phyloP scores from a whole-genome alignment of 2,113 vertebrate species.

The Poeciliopsis retropinna region DNA sequence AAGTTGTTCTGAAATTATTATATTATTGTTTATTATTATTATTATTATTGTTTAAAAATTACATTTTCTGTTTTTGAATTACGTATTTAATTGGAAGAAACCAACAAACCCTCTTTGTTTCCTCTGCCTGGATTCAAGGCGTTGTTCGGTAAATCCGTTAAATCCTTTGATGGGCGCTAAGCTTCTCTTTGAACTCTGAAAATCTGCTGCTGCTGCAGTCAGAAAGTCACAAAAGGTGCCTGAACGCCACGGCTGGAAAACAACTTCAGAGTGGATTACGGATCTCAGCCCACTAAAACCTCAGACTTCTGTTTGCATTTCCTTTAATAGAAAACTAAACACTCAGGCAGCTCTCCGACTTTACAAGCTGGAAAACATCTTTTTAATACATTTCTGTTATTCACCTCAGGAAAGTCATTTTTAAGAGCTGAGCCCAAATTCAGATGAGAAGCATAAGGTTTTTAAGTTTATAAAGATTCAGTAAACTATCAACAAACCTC shows the following conservation, averaged over 20 bases:
- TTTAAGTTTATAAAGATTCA: neutral
- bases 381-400: neutral
- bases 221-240: constrained; percentile 20
- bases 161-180: constrained; percentile 56
- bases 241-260: constrained; percentile 10
- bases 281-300: neutral
- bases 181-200: constrained; percentile 55
- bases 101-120: neutral
- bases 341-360: neutral
- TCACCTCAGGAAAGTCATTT: neutral
- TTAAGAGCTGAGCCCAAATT: neutral
- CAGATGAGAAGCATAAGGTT: neutral
- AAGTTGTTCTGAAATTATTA: neutral
- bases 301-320: neutral
- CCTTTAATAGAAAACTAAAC: constrained; percentile 1
- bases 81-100: neutral
- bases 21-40: too few relatives aligned
- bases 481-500: neutral
- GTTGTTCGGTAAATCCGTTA: constrained; percentile 39
- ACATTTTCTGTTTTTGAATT: neutral
- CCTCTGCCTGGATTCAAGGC: constrained; percentile 3
- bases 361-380: neutral
- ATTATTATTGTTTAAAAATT: neutral
- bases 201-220: constrained; percentile 40
- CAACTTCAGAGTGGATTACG: neutral